A percentile compares a stretch with the other conserved stretches of the same genome.
These are phyloP conservation scores for Macropis europaea DNA, from an alignment of 2,888 invertebrate genomes.

Conservation along the genomic window DNA sequence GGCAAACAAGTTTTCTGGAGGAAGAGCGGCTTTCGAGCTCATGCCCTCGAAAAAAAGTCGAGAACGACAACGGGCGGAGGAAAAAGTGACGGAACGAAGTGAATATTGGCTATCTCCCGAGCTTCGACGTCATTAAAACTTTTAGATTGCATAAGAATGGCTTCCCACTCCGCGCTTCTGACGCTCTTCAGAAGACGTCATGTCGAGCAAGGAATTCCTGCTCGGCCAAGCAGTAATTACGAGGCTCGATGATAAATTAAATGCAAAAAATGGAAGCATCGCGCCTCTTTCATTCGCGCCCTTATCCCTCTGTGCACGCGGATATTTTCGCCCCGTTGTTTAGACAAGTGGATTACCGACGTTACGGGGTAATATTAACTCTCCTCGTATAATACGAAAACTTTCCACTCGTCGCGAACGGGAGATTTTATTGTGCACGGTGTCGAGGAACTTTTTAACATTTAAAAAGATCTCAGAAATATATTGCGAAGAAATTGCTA, in stretches of 20 bases:
- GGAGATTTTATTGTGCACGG: conserved; percentile 23
- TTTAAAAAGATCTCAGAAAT: conserved; percentile 6
- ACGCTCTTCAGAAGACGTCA: conserved; percentile 55
- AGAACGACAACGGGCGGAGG: conserved; percentile 45
- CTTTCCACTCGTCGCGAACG: conserved; percentile 22
- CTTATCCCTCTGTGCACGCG: neutral
- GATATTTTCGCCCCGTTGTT: neutral
- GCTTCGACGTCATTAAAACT: conserved; percentile 78
- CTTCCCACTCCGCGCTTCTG: conserved; percentile 35
- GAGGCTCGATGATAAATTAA: conserved; percentile 70
- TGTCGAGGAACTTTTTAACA: conserved; percentile 18
- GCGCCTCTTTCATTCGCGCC: neutral
- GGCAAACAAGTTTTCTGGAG: conserved; percentile 13
- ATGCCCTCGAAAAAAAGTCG: conserved; percentile 60
- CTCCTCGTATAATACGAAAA: conserved; percentile 29
- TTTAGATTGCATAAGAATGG: conserved; percentile 78
- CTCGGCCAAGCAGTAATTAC: conserved; percentile 70
- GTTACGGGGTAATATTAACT: conserved; percentile 31
- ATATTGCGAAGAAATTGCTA: conserved; percentile 10
- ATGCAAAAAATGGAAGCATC: conserved; percentile 9
- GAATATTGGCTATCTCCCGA: conserved; percentile 75
- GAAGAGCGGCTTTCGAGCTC: conserved; percentile 16
- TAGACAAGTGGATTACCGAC: conserved; percentile 28
- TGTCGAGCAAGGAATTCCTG: conserved; percentile 64
- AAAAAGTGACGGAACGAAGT: conserved; percentile 75